Percentiles rank a stretch among this genome's conserved stretches.
Evolutionary conservation across 2,797 vertebrate genomes (phyloP).

Genomic region (Ambastaia sidthimunki): DNA sequence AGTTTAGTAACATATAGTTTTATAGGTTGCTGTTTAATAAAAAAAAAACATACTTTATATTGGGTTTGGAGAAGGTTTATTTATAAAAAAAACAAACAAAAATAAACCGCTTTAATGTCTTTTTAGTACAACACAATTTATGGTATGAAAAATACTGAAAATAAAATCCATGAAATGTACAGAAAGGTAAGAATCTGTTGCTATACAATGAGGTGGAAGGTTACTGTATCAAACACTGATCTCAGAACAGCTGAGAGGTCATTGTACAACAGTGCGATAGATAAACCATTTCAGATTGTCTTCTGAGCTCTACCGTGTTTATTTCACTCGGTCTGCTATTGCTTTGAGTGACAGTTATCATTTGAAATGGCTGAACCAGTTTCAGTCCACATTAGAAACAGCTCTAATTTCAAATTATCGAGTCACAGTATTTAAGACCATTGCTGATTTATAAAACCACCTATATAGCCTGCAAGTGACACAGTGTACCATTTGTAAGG

Average conservation of each 20-base stretch:
- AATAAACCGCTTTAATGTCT: constrained; percentile 34
- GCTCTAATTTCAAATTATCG: constrained; percentile 2
- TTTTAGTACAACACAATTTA: constrained; percentile 24
- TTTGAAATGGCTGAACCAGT: not conserved
- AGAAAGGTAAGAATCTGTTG: constrained; percentile 26
- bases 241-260: constrained; percentile 61
- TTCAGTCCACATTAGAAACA: constrained; percentile 2
- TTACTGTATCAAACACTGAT: constrained; percentile 15
- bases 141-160: constrained; percentile 19
- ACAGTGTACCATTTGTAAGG: too few relatives aligned
- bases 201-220: constrained; percentile 25
- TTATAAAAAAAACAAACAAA: constrained; percentile 40
- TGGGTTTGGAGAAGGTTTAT: constrained; percentile 9
- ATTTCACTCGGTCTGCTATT: constrained; percentile 12
- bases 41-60: not conserved
- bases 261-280: constrained; percentile 31
- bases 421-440: constrained; percentile 15
- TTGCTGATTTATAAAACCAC: not conserved
- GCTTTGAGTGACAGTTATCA: constrained; percentile 25
- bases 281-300: constrained; percentile 31
- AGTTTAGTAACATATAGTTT: not conserved
- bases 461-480: not conserved
- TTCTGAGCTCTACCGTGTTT: constrained; percentile 1
- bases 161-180: constrained; percentile 10
- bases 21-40: not conserved